Conservation (phyloP, 2,888 invertebrate species). For the Nephrotoma guestfalica region DNA sequence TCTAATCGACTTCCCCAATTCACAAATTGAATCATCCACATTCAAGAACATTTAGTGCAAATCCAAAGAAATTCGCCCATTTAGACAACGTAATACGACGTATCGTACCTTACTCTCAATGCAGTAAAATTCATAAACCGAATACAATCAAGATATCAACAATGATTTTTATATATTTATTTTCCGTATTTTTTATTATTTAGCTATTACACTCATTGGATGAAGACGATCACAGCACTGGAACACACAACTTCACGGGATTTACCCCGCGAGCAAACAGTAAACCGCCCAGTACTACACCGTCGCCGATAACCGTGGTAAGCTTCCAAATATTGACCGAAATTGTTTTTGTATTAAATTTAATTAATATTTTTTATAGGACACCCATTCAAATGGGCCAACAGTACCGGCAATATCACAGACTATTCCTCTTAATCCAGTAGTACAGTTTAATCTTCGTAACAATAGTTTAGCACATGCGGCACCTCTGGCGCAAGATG, state of each 20-base stretch:
- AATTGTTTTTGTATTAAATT: neutral
- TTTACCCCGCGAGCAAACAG: conserved; percentile 12
- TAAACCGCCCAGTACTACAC: conserved; percentile 13
- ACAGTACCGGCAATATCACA: neutral
- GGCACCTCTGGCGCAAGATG: neutral
- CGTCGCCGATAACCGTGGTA: conserved; percentile 14
- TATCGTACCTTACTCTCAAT: no score
- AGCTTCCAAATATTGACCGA: neutral
- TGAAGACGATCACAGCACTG: conserved; percentile 50
- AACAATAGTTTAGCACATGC: neutral
- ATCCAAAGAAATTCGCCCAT: no score
- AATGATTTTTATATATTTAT: neutral
- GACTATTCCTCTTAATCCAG: neutral
- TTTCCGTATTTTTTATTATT: conserved; percentile 8
- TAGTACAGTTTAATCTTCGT: neutral
- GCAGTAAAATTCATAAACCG: no score
- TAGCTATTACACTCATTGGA: conserved; percentile 63
- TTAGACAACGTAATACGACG: no score
- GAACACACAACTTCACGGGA: conserved; percentile 20
- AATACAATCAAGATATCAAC: no score
- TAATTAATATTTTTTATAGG: neutral
- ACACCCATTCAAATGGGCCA: conserved; percentile 12
- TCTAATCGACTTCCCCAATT: no score
- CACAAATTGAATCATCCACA: no score
- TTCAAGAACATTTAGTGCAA: no score